Conservation (phyloP, 2,888 invertebrate genomes). For the Andrena fulva region DNA sequence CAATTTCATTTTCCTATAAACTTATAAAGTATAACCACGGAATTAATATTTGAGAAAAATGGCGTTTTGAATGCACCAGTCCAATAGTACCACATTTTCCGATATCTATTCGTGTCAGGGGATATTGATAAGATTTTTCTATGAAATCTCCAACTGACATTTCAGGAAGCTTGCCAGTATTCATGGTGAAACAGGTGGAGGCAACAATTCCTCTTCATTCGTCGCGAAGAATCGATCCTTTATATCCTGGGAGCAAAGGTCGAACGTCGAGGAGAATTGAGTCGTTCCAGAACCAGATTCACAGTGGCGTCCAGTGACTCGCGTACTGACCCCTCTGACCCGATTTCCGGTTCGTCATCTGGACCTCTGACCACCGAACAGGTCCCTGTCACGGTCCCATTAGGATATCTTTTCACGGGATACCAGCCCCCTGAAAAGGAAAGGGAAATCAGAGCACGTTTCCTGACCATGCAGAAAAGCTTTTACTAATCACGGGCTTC, state of each 20-base stretch:
- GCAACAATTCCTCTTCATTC: conserved; percentile 64
- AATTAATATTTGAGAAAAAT: too few species aligned
- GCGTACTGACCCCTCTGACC: conserved; percentile 70
- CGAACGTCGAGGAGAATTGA: conserved; percentile 70
- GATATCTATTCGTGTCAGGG: too few species aligned
- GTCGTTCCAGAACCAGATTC: conserved; percentile 69
- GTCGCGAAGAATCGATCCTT: conserved; percentile 67
- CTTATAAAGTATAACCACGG: too few species aligned
- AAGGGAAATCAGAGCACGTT: conserved; percentile 56
- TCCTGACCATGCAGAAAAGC: conserved; percentile 35
- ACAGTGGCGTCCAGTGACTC: conserved; percentile 78
- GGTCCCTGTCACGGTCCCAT: conserved; percentile 78
- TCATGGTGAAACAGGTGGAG: conserved; percentile 62
- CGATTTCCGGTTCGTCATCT: conserved; percentile 78
- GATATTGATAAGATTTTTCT: too few species aligned
- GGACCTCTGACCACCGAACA: conserved; percentile 81
- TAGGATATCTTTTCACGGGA: conserved; percentile 77
- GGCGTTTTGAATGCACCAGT: too few species aligned
- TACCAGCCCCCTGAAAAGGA: conserved; percentile 55
- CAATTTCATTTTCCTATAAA: too few species aligned
- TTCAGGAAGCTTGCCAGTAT: conserved; percentile 26
- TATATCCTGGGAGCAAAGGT: conserved; percentile 65
- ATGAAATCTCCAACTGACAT: neutral
- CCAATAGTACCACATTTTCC: too few species aligned
- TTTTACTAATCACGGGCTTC: conserved; percentile 27